Evolutionary conservation across 2,113 vertebrate genomes (phyloP).

Genomic region (Danionella cerebrum): DNA sequence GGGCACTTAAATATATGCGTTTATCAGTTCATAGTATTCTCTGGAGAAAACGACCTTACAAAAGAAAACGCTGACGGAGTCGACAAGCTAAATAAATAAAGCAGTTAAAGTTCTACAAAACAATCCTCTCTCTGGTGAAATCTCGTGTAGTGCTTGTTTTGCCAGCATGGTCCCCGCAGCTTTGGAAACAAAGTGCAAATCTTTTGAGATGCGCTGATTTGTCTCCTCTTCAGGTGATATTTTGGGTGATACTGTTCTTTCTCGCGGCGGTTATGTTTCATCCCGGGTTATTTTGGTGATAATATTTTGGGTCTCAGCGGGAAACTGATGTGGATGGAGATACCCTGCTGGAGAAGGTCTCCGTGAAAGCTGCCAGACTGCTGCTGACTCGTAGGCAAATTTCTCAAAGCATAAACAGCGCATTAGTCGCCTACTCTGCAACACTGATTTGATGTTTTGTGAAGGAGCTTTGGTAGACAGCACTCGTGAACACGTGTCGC

Average conservation of each 20-base stretch:
- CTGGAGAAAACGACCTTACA: not conserved
- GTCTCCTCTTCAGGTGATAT: conserved; percentile 36
- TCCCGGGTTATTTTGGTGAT: conserved; percentile 41
- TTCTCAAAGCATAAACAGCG: conserved; percentile 10
- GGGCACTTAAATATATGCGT: no score
- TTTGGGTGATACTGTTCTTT: conserved; percentile 33
- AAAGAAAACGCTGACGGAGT: no score
- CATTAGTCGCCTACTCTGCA: not conserved
- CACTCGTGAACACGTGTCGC: not conserved
- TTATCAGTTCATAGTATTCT: not conserved
- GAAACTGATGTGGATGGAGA: not conserved
- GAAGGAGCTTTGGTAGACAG: not conserved
- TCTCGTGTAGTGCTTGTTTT: conserved; percentile 54
- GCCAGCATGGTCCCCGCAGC: conserved; percentile 45
- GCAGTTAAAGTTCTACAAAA: conserved; percentile 19
- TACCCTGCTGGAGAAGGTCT: not conserved
- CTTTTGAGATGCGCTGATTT: conserved; percentile 56
- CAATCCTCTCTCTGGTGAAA: conserved; percentile 39
- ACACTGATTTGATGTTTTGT: conserved; percentile 9
- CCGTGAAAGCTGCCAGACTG: conserved; percentile 22
- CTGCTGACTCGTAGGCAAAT: conserved; percentile 20
- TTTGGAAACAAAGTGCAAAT: conserved; percentile 45
- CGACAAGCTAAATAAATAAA: conserved; percentile 16
- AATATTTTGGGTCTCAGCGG: conserved; percentile 45
- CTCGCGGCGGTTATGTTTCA: conserved; percentile 27